These are phyloP conservation scores for Acestrorhynchus altus DNA, from an alignment of 2,797 vertebrate species.

Conservation along the genomic window DNA sequence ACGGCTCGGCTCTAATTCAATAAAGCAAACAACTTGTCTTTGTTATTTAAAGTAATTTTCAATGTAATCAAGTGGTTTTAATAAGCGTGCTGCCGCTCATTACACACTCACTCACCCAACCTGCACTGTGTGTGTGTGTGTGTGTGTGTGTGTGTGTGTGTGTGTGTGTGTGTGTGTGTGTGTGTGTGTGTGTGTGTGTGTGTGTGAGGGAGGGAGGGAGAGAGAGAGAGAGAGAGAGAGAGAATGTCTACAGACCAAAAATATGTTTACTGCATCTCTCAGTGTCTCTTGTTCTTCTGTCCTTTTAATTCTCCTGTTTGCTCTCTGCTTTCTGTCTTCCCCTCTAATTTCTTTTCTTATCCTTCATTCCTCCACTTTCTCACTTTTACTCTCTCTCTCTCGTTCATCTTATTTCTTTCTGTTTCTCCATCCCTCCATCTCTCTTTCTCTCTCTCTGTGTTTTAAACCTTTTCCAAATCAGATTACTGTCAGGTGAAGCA, in stretches of 20 bases:
- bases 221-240: conserved; percentile 37
- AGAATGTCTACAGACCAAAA: conserved; percentile 41
- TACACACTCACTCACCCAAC: conserved; percentile 73
- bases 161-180: conserved; percentile 38
- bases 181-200: conserved; percentile 36
- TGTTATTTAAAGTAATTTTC: conserved; percentile 64
- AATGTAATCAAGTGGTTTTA: conserved; percentile 79
- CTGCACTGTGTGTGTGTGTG: conserved; percentile 57
- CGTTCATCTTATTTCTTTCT: too few species aligned
- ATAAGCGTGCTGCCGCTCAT: conserved; percentile 80
- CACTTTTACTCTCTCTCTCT: background rate
- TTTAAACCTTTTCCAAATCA: background rate
- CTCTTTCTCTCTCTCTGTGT: background rate
- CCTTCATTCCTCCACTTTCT: background rate
- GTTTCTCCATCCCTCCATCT: background rate
- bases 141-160: conserved; percentile 40
- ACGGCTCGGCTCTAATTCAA: conserved; percentile 67
- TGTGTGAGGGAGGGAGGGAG: conserved; percentile 41
- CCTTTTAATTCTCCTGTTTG: background rate
- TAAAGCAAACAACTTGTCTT: conserved; percentile 67
- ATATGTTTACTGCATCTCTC: conserved; percentile 27
- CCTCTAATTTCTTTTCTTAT: background rate
- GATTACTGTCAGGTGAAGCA: background rate
- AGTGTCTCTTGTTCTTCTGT: background rate
- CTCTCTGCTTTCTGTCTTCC: background rate